Base-by-base conservation (phyloP, 2,888 invertebrate species). In the Timema cristinae region DNA sequence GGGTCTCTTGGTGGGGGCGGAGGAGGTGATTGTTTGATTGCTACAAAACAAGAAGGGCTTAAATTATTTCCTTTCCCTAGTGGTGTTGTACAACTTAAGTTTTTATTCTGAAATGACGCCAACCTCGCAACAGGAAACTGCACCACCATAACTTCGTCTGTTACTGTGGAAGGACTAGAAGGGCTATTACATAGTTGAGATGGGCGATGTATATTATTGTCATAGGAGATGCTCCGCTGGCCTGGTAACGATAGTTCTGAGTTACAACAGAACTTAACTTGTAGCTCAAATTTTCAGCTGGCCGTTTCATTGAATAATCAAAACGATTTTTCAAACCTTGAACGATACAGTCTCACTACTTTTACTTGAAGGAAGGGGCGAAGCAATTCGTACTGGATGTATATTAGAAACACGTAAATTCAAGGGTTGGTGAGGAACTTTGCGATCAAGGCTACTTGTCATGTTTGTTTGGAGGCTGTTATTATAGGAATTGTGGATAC, bases 1-100 rank as follows among this genome's bases (percentile, higher is more conserved):
- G 90, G 91, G 81, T 91, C 92, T 77, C 91, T 84, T n/a, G 93
- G 92, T 0, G 93, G 93, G 50, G 93, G 93, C 6, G 90, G 89
- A 0, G 93, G 93, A 7, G 93, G 92, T 54, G 87, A 75, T 15
- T 71, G 59, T 49, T 71, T 71, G 11, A 67, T 16, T 32, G 66
- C 72, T 11, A 59, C 59, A 48, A 69, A 73, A 7, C 71, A 66
- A 13, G 68, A 67, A 32, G 32, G 63, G 63, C 49, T 66, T 7
- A 61, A 51, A 66, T 63, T 70, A 9, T 51, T 52, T 8, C 13
- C 9, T 32, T 66, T 63, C 13, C 52, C 52, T 49, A 67, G 47
- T 50, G 63, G 48, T n/a, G 69, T 56, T 47, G 66, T 47, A 59
- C 13, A 66, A 50, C 49, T 52, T 16, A 49, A 50, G n/a, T 54